Conservation (phyloP, 2,797 vertebrate species). For the Enteromius thamalakanensis region DNA sequence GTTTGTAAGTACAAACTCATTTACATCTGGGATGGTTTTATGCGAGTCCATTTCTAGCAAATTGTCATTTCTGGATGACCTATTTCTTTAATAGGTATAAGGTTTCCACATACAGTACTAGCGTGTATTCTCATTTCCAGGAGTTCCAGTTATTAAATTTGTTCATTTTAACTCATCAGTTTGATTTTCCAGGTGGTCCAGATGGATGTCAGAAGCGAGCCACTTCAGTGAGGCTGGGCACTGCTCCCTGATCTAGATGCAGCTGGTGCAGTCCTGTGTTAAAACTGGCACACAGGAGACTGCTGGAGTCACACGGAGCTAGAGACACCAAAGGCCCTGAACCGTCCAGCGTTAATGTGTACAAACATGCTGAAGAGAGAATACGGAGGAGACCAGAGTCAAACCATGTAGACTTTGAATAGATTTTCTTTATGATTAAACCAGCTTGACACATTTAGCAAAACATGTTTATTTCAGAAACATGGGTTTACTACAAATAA, state of each 20-base stretch:
- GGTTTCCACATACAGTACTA: slow-evolving; percentile 5
- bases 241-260: slow-evolving; percentile 59
- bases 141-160: slow-evolving; percentile 4
- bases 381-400: slow-evolving; percentile 9
- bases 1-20: not conserved
- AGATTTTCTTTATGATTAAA: not conserved
- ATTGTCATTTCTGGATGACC: not conserved
- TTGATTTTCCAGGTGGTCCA: slow-evolving; percentile 1
- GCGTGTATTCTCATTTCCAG: not conserved
- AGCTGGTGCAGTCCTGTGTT: slow-evolving; percentile 71
- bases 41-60: not conserved
- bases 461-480: not conserved
- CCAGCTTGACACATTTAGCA: not conserved
- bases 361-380: slow-evolving; percentile 74
- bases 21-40: not conserved
- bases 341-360: slow-evolving; percentile 75
- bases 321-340: slow-evolving; percentile 77
- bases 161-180: not conserved
- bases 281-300: slow-evolving; percentile 78
- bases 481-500: no score
- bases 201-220: slow-evolving; percentile 70
- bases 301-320: slow-evolving; percentile 70
- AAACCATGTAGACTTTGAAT: not conserved
- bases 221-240: slow-evolving; percentile 66
- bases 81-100: not conserved